These are phyloP conservation scores for Corvus cornix DNA, from an alignment of 2,113 vertebrate genomes.

Conservation along the genomic window DNA sequence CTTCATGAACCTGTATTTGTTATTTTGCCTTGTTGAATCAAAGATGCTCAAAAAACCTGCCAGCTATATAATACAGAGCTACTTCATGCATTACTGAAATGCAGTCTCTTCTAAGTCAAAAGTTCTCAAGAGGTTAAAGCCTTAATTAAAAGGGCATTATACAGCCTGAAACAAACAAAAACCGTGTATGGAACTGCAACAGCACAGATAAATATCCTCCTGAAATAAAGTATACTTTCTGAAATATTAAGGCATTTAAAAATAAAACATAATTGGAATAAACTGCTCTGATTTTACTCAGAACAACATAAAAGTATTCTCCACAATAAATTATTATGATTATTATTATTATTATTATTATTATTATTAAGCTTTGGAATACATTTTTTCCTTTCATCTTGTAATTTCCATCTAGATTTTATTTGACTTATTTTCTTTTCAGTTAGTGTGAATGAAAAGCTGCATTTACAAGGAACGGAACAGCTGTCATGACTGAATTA, in stretches of 20 bases:
- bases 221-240: background rate
- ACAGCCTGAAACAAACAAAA: background rate
- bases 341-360: too few relatives aligned
- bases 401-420: background rate
- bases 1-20: background rate
- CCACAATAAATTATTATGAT: background rate
- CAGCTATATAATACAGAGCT: background rate
- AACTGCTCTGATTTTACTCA: background rate
- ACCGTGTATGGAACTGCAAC: background rate
- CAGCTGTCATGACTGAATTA: slow-evolving; percentile 23
- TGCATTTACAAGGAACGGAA: background rate
- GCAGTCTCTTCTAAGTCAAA: background rate
- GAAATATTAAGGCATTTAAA: background rate
- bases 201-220: background rate
- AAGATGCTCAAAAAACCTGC: background rate
- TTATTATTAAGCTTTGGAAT: background rate
- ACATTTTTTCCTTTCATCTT: background rate
- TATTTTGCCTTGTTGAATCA: background rate
- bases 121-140: background rate
- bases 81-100: background rate
- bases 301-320: background rate
- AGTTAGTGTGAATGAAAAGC: background rate
- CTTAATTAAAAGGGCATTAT: background rate
- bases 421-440: background rate
- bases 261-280: background rate